Evolutionary conservation across 2,888 invertebrate species (phyloP).

Genomic region (Protodeltote pygarga): DNA sequence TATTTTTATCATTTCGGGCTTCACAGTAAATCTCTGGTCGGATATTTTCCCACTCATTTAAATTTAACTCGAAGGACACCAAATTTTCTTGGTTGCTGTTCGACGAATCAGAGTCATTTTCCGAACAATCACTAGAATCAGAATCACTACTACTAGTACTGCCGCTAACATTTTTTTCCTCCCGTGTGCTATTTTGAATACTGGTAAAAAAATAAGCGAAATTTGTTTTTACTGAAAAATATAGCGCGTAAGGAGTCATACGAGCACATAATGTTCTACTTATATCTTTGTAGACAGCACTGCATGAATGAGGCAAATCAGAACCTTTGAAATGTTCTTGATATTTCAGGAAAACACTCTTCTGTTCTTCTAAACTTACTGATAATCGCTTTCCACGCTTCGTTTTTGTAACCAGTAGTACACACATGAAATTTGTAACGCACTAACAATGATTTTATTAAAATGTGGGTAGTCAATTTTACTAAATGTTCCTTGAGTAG

Average conservation of each 20-base stretch:
- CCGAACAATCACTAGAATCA: not conserved
- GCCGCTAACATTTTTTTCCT: not conserved
- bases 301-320: slow-evolving; percentile 5
- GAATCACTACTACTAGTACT: not conserved
- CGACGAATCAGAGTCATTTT: not conserved
- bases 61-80: not conserved
- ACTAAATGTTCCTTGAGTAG: no score
- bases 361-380: slow-evolving; percentile 20
- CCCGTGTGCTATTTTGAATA: not conserved
- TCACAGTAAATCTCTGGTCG: not conserved
- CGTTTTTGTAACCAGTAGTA: slow-evolving; percentile 4
- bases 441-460: no score
- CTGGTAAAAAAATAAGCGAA: slow-evolving; percentile 5
- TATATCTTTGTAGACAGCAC: slow-evolving; percentile 14
- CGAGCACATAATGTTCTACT: slow-evolving; percentile 12
- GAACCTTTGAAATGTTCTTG: slow-evolving; percentile 4
- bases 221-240: slow-evolving; percentile 12
- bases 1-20: not conserved
- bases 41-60: not conserved
- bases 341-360: slow-evolving; percentile 12
- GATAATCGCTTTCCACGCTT: slow-evolving; percentile 19
- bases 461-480: no score
- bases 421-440: no score
- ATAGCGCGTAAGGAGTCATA: slow-evolving; percentile 13
- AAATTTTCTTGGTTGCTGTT: not conserved